Percentiles rank a stretch among this genome's conserved stretches.
Conservation (phyloP, 1,140 invertebrate genomes). For the Tetragnatha versicolor region DNA sequence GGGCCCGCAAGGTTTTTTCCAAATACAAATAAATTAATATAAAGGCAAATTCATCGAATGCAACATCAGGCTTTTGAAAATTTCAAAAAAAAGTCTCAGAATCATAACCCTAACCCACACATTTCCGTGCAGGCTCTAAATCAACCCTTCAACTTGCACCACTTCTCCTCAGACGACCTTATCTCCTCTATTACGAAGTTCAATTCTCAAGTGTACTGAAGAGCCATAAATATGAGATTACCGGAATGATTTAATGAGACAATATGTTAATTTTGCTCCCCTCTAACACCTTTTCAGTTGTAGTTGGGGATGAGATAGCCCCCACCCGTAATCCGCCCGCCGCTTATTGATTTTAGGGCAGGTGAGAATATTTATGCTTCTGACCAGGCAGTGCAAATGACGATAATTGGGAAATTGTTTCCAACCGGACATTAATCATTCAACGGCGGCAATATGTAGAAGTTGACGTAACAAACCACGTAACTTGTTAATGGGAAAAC, state of each 20-base stretch:
- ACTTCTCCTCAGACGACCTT: not conserved
- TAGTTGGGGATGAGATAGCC: not conserved
- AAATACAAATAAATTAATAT: no score
- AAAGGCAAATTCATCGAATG: no score
- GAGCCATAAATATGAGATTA: conserved; percentile 30
- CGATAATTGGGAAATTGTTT: conserved; percentile 20
- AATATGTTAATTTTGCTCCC: conserved; percentile 29
- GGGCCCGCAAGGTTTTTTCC: no score
- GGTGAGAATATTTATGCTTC: conserved; percentile 4
- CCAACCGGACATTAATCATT: conserved; percentile 11
- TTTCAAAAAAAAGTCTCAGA: no score
- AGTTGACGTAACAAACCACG: no score
- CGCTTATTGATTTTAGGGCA: conserved; percentile 30
- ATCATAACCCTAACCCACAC: no score
- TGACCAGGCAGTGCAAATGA: not conserved
- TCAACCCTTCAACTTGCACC: not conserved
- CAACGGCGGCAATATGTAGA: not conserved
- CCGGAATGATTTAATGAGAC: conserved; percentile 31
- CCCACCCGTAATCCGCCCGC: not conserved
- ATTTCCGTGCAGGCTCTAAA: no score
- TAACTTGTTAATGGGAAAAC: no score
- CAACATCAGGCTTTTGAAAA: no score
- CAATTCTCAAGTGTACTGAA: conserved; percentile 1
- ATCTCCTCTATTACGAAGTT: not conserved
- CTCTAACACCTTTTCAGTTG: not conserved